Base-by-base conservation (phyloP, 2,888 invertebrate genomes). In the Busseola fusca region DNA sequence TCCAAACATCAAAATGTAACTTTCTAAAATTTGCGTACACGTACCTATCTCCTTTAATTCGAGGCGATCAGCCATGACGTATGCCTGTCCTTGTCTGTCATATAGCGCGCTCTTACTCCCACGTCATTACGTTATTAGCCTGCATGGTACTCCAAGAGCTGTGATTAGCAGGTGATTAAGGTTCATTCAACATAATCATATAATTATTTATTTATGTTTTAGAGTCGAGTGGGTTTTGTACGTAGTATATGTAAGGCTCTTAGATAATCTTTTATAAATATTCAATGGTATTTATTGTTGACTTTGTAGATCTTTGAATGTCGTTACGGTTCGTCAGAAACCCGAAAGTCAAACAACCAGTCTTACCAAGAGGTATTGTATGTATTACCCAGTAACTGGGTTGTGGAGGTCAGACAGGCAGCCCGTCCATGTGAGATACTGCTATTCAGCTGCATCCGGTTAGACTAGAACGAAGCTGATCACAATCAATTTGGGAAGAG, bases 201-300 rank as follows among this genome's bases (percentile, higher is more conserved):
- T 93, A 93, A 94, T 95, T 94, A 94, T 95, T 95, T 95, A 95
- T 95, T 94, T 94, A 93, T 94, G 94, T 94, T 94, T 92, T 93
- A 92, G 90, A 92, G 87, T 84, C 91, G 91, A 93, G 94, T 94
- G 91, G 93, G 93, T 94, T 94, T 94, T 94, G 92, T 92, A 86
- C 76, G 45, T 72, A 92, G 94, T 89, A 90, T 89, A 89, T 78
- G 7, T 0, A 34, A 77, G 30, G 48, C 27, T 67, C 57, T 25
- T 40, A 88, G 88, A 93, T 86, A 37, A 80, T 78, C 0, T 30
- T 48, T 3, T 18, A n/a, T n/a, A 30, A 57, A 27, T 52, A 6
- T 52, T 45, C 45, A 9, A 14, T 50, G 52, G 9, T 54, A 30
- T 21, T 27, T 54, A 16, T n/a, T 27, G 14, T 40, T 40, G 40